These are phyloP conservation scores for Philotrypesis tridentata DNA, from an alignment of 1,140 invertebrate species.

Conservation along the genomic window DNA sequence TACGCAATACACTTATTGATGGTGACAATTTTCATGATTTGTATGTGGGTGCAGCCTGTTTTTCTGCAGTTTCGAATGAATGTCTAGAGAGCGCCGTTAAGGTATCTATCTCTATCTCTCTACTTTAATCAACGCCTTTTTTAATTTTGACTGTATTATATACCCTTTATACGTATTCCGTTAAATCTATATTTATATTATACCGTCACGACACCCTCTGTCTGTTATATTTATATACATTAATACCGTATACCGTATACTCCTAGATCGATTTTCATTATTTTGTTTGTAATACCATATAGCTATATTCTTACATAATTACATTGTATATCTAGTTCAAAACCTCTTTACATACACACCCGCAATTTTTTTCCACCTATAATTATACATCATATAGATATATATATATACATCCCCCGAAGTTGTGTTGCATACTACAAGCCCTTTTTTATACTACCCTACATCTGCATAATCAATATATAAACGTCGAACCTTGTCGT, in stretches of 20 bases:
- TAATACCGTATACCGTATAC: no score
- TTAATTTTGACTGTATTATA: background rate
- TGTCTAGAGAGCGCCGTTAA: conserved; percentile 66
- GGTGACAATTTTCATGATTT: conserved; percentile 71
- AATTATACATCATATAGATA: no score
- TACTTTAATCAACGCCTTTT: background rate
- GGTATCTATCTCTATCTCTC: conserved; percentile 37
- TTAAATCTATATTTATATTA: background rate
- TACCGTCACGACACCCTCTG: no score
- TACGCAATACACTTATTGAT: no score
- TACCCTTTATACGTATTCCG: background rate
- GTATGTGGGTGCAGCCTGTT: conserved; percentile 77
- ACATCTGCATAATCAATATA: background rate
- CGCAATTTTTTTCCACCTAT: background rate
- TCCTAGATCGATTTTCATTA: no score
- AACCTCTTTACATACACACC: background rate
- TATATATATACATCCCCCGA: background rate
- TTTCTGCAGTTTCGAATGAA: conserved; percentile 78
- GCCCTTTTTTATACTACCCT: background rate
- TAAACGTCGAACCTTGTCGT: background rate
- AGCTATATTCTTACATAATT: background rate
- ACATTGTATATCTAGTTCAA: background rate
- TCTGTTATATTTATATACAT: no score
- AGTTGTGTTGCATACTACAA: no score
- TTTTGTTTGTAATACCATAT: no score